phyloP scores from a whole-genome alignment of 2,113 vertebrate species.

The Todiramphus chloris region DNA sequence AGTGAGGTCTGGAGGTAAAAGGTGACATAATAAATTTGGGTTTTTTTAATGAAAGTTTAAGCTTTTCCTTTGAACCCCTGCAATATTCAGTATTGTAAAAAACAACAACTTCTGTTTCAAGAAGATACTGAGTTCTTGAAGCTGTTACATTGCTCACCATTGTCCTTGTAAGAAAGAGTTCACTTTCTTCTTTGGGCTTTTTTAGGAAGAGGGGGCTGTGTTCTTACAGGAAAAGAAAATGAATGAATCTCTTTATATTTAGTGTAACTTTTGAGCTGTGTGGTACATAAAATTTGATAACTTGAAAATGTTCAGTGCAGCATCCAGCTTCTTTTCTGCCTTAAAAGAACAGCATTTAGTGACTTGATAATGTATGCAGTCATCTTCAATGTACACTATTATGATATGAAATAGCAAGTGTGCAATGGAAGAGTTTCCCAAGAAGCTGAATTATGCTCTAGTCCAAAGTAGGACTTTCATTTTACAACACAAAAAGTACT shows the following conservation, averaged over 20 bases:
- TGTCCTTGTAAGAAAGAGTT: neutral
- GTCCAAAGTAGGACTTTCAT: neutral
- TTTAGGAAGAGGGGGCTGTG: neutral
- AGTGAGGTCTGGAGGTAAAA: neutral
- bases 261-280: neutral
- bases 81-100: neutral
- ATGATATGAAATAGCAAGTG: neutral
- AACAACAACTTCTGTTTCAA: neutral
- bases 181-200: neutral
- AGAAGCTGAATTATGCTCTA: neutral
- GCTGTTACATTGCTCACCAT: neutral
- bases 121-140: neutral
- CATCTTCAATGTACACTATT: neutral
- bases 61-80: neutral
- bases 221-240: neutral
- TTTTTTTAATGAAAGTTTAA: neutral
- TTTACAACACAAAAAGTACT: neutral
- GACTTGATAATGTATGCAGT: neutral
- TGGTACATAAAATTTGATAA: neutral
- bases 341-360: neutral
- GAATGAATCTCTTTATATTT: neutral
- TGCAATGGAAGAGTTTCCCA: neutral
- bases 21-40: neutral
- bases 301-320: neutral
- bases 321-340: neutral